A percentile compares a stretch with the other conserved stretches of the same genome.
These are phyloP conservation scores for Temnopleurus reevesii DNA, from an alignment of 53 echinoderm and acorn worm species.

Conservation along the genomic window DNA sequence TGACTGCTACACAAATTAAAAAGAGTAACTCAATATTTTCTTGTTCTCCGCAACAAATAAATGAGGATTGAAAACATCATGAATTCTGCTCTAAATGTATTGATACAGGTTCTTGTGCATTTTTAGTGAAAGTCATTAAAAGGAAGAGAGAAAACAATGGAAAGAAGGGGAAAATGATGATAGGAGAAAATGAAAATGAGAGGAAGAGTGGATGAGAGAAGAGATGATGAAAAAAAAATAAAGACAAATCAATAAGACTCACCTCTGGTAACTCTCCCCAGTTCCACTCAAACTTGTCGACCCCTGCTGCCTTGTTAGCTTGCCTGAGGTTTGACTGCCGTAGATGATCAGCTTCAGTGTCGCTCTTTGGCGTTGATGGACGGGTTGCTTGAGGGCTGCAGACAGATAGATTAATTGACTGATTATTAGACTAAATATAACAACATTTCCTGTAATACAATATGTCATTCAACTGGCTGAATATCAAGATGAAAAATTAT, in stretches of 20 bases:
- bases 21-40: too few relatives aligned
- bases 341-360: constrained; percentile 85
- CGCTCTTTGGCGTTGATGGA: constrained; percentile 98
- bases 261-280: constrained; percentile 99
- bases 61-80: too few relatives aligned
- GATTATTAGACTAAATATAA: too few relatives aligned
- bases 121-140: too few relatives aligned
- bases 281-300: constrained; percentile 98
- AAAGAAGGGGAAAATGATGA: not conserved
- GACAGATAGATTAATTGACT: too few relatives aligned
- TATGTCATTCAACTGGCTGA: too few relatives aligned
- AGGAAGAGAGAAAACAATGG: not conserved
- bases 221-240: too few relatives aligned
- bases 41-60: too few relatives aligned
- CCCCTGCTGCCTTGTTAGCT: constrained; percentile 66
- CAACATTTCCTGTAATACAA: too few relatives aligned
- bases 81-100: not conserved
- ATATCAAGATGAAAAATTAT: too few relatives aligned
- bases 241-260: too few relatives aligned
- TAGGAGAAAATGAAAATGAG: not conserved
- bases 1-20: too few relatives aligned
- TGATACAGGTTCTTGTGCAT: not conserved
- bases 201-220: not conserved
- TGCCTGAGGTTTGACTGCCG: constrained; percentile 41
- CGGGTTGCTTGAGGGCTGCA: constrained; percentile 84